Conservation (phyloP, 1,140 invertebrate species). For the Sinonovacula constricta region DNA sequence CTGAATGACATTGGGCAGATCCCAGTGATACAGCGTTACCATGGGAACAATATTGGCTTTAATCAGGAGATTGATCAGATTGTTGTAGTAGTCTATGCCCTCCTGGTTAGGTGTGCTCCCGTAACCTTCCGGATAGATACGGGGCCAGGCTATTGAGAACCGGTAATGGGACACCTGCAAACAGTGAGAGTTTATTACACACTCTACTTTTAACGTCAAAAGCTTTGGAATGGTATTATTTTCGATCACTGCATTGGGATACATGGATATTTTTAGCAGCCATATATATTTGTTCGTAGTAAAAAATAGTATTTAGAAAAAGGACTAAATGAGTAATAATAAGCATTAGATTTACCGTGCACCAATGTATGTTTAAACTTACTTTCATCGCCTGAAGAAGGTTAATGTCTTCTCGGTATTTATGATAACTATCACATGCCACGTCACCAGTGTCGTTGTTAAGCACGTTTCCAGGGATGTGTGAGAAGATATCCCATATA, state of each 20-base stretch:
- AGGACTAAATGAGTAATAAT: too few relatives aligned
- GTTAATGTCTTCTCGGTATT: slow-evolving; percentile 84
- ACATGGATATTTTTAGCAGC: too few relatives aligned
- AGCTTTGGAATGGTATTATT: too few relatives aligned
- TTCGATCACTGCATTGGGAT: too few relatives aligned
- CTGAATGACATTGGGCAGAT: slow-evolving; percentile 78
- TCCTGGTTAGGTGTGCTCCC: slow-evolving; percentile 45
- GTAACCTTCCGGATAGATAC: slow-evolving; percentile 69
- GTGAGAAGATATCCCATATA: slow-evolving; percentile 82
- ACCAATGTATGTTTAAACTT: too few relatives aligned
- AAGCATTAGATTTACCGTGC: too few relatives aligned
- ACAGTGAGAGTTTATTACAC: too few relatives aligned
- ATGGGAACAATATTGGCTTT: slow-evolving; percentile 63
- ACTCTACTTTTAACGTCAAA: too few relatives aligned
- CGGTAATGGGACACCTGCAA: slow-evolving; percentile 70
- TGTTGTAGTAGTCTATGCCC: slow-evolving; percentile 70
- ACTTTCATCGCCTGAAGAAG: slow-evolving; percentile 80
- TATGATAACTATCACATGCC: slow-evolving; percentile 85
- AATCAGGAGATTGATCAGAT: slow-evolving; percentile 67
- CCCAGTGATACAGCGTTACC: slow-evolving; percentile 82
- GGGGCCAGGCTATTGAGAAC: slow-evolving; percentile 74
- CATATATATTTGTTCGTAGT: too few relatives aligned
- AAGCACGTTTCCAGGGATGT: slow-evolving; percentile 78
- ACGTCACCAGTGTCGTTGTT: slow-evolving; percentile 82
- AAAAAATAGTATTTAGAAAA: too few relatives aligned